Evolutionary conservation across 2,888 invertebrate species (phyloP), one percentile per base, ranked within the genome.

Genomic region (Bruchidius siliquastri): DNA sequence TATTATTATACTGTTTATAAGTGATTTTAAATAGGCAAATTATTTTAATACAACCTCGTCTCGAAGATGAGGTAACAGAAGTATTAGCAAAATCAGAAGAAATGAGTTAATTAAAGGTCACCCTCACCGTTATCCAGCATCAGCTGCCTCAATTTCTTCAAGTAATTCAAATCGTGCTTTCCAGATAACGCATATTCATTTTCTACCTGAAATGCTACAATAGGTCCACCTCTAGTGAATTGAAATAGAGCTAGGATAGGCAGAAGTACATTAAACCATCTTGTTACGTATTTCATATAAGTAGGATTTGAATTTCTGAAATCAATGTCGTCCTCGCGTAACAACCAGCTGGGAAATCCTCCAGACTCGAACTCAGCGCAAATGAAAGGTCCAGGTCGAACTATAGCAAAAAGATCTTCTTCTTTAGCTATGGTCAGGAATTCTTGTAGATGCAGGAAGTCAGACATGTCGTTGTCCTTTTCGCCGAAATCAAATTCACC

Each of bases 371-470:
- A 92, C 88, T 98, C 97, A n/a, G 94, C 95, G 85, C 96, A 96
- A 79, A 97, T 96, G 81, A 95, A 98, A 0, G 97, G 97, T 0
- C 97, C 97, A 0, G 95, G 92, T 22, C 97, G 88, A 0, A 98
- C 86, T 69, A 97, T 90, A 0, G 96, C 95, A 32, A 92, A 86
- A 66, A 98, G 87, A 74, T 92, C 94, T 83, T 93, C 93, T 79
- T 93, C 90, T 72, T 93, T 90, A 0, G 97, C 97, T 0, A 89
- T 87, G 76, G 90, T 87, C 3, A 96, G 88, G 82, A 94, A 96
- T 70, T 88, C 87, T 66, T 89, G 90, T 2, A 92, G 78, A 80
- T 91, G 88, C 21, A 90, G 83, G 71, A 82, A 80, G 70, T 81
- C 81, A 30, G 84, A 83, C 49, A 91, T 93, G 72, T 92, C 90